Percentiles rank a stretch among this genome's conserved stretches.
These are phyloP conservation scores for Trichechus manatus DNA, from an alignment of 2,113 vertebrate genomes.

Conservation along the genomic window DNA sequence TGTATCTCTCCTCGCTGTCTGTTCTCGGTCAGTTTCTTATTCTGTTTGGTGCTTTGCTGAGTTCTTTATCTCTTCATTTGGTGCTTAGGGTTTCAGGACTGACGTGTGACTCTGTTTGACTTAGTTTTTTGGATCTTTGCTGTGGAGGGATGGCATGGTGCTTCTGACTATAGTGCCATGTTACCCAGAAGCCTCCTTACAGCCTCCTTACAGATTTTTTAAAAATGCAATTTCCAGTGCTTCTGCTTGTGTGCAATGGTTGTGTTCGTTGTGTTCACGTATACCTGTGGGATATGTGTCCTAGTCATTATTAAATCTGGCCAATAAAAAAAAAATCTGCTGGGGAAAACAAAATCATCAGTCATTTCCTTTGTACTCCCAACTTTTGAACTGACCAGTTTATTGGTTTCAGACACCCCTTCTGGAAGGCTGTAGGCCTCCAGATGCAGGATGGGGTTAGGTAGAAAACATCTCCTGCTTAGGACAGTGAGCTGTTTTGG, in stretches of 20 bases:
- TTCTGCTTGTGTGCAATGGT: not conserved
- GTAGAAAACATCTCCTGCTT: not conserved
- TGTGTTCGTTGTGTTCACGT: fast-evolving
- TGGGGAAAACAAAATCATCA: not conserved
- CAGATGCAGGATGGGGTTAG: not conserved
- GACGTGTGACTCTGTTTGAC: too few relatives aligned
- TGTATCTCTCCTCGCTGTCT: too few relatives aligned
- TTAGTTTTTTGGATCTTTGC: too few relatives aligned
- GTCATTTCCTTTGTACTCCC: not conserved
- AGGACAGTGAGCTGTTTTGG: not conserved
- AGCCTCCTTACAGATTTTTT: not conserved
- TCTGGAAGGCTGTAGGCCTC: not conserved
- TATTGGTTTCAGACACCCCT: not conserved
- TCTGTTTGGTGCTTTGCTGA: too few relatives aligned
- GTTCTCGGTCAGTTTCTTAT: too few relatives aligned
- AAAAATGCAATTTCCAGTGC: not conserved
- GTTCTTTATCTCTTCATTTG: too few relatives aligned
- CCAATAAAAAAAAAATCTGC: not conserved
- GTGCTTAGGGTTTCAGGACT: too few relatives aligned
- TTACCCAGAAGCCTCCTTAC: too few relatives aligned
- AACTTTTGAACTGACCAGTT: not conserved
- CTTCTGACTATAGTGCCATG: too few relatives aligned
- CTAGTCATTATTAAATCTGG: not conserved
- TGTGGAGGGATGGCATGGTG: too few relatives aligned
- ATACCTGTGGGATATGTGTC: not conserved